Evolutionary conservation across 2,797 vertebrate genomes (phyloP).

Genomic region (Enteromius unitaeniatus): DNA sequence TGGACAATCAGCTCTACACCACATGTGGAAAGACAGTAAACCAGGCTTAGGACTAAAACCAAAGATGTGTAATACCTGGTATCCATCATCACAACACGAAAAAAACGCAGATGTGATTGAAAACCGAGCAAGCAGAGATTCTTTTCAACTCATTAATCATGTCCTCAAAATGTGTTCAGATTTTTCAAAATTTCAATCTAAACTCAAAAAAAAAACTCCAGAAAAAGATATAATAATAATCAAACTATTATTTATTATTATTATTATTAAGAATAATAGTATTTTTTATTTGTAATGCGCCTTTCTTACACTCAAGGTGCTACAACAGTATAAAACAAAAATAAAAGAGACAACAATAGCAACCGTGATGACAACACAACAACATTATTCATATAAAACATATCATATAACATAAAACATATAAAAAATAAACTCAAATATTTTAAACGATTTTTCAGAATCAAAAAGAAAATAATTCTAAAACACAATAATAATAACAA

Average conservation of each 20-base stretch:
- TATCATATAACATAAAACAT: too few relatives aligned
- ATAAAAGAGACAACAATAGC: too few relatives aligned
- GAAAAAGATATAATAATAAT: background rate
- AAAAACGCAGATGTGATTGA: background rate
- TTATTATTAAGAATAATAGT: background rate
- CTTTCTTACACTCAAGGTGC: too few relatives aligned
- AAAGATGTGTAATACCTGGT: background rate
- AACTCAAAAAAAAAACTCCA: background rate
- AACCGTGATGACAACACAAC: too few relatives aligned
- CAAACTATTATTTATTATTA: too few relatives aligned
- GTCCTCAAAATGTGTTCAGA: background rate
- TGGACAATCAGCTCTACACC: background rate
- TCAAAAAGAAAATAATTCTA: background rate
- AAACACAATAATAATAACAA: background rate
- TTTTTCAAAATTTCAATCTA: background rate
- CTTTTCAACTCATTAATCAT: background rate
- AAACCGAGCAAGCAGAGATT: background rate
- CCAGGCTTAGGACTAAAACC: background rate
- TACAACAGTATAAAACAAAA: too few relatives aligned
- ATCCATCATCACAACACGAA: background rate
- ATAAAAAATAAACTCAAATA: background rate
- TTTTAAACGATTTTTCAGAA: background rate
- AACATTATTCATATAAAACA: too few relatives aligned
- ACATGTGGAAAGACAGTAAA: background rate
- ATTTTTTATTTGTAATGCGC: too few relatives aligned